These are phyloP conservation scores for Xenentodon cancila DNA, from an alignment of 2,797 vertebrate species.

Conservation along the genomic window DNA sequence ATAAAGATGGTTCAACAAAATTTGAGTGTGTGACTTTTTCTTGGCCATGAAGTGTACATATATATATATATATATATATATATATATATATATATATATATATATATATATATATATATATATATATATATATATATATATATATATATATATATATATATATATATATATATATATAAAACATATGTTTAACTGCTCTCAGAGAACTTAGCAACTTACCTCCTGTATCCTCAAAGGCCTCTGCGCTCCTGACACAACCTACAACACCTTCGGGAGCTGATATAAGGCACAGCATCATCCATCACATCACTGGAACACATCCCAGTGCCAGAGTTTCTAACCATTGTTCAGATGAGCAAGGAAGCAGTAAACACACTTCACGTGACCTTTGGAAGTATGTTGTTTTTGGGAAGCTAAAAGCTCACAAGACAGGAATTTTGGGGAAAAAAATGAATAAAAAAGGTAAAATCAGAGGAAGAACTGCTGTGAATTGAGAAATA, in stretches of 20 bases:
- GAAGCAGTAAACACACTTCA: not conserved
- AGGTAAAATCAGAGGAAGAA: conserved; percentile 19
- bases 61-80: not conserved
- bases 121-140: not conserved
- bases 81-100: not conserved
- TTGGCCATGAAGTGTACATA: too few relatives aligned
- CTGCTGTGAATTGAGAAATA: conserved; percentile 13
- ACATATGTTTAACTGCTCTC: conserved; percentile 11
- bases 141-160: not conserved
- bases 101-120: not conserved
- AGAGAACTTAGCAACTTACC: conserved; percentile 63
- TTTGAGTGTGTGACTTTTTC: too few relatives aligned
- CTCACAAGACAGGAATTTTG: too few relatives aligned
- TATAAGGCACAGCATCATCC: conserved; percentile 58
- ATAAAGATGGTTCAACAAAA: too few relatives aligned
- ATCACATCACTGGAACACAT: conserved; percentile 16
- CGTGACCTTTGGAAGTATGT: not conserved
- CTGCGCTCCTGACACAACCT: conserved; percentile 41
- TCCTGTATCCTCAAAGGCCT: conserved; percentile 52
- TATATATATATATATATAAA: not conserved
- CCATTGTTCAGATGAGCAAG: conserved; percentile 13
- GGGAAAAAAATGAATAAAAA: not conserved
- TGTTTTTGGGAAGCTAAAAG: too few relatives aligned
- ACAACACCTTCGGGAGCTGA: conserved; percentile 41
- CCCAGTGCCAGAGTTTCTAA: conserved; percentile 20